Conservation (phyloP, 2,888 invertebrate species). For the Calameuta idolon region DNA sequence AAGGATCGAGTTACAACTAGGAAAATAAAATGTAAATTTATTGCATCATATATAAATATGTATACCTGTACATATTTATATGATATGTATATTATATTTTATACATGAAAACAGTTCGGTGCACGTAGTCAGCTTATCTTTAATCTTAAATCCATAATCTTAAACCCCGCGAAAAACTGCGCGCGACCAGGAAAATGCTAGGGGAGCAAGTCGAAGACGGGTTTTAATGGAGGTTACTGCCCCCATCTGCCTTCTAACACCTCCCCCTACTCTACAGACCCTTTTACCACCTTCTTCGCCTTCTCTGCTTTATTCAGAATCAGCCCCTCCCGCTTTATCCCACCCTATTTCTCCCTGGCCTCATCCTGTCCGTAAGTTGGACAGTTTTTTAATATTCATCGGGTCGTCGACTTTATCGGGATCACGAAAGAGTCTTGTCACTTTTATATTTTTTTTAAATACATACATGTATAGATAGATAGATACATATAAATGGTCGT, state of each 20-base stretch:
- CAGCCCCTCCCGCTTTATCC: no score
- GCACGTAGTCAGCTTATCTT: not conserved
- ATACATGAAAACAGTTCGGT: not conserved
- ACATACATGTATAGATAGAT: not conserved
- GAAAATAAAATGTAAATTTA: no score
- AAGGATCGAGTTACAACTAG: no score
- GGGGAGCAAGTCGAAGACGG: not conserved
- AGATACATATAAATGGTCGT: not conserved
- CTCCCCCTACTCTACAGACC: not conserved
- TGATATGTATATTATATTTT: not conserved
- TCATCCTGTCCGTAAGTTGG: not conserved
- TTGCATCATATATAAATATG: no score
- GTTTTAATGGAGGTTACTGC: constrained; percentile 9
- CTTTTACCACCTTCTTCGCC: not conserved
- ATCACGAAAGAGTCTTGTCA: not conserved
- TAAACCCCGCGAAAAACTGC: constrained; percentile 1
- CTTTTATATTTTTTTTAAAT: not conserved
- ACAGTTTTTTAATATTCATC: constrained; percentile 6
- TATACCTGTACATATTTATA: no score
- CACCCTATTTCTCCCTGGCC: not conserved
- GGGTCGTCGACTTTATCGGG: not conserved
- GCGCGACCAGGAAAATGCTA: not conserved
- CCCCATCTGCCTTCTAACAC: not conserved
- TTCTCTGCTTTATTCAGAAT: not conserved
- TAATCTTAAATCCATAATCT: constrained; percentile 5